Base-by-base conservation (phyloP, 1,140 invertebrate species). In the Heliconius himera region DNA sequence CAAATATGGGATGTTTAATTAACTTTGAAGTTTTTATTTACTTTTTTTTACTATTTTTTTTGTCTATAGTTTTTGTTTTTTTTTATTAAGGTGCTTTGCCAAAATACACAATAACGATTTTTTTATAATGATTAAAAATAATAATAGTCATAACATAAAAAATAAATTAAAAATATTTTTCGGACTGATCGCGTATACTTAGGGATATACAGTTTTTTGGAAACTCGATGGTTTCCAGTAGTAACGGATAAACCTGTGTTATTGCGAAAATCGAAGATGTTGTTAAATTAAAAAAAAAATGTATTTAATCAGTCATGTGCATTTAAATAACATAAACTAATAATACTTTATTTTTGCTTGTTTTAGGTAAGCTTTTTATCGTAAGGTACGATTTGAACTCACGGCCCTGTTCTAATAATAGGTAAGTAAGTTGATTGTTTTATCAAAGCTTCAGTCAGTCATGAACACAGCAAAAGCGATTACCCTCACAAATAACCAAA, bases 301-400 rank as follows among this genome's bases (percentile, higher is more conserved):
- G 13, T 41, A 5, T 51, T 51, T 51, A 51, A 0, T 51, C n/a
- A 51, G 1, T 51, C n/a, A 49, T 56, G 22, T 56, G n/a, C 2
- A 56, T 73, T 51, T 22, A 49, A 73, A 11, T 2, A 73, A 73
- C 22, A 16, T 46, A 18, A 51, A 74, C 5, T 49, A 74, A 26
- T 18, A 22, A 74, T 38, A 76, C 22, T 20, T 66, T 3, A 22
- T 22, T 56, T 38, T 66, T 38, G 1, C 71, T 84, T 82, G 76
- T 87, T 85, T 60, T 77, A 87, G 85, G 85, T 87, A 87, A 84
- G 85, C 56, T 56, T 26, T 29, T 26, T 29, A 16, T 66, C 9
- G 3, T 66, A 26, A 29, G n/a, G 22, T 9, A 60, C 26, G 60
- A 16, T 26, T 66, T 66, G 5, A 22, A 22, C 0, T 11, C 3